A percentile compares a stretch with the other conserved stretches of the same genome.
Evolutionary conservation across 1,140 invertebrate genomes (phyloP).

Genomic region (Drosophila truncata): DNA sequence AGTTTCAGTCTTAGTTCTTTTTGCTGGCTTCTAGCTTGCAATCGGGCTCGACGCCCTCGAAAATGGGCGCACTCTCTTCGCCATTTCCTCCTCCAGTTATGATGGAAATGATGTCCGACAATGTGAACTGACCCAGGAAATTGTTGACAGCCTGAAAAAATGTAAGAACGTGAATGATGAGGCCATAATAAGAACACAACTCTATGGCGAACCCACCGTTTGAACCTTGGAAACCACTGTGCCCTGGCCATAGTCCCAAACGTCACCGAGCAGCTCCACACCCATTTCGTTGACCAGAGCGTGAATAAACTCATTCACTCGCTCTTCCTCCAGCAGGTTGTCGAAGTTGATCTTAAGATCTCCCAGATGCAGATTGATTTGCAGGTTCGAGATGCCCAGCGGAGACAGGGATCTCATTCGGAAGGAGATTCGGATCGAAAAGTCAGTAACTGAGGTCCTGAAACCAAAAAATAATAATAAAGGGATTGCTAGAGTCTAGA

Average conservation of each 20-base stretch:
- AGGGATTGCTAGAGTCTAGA: not conserved
- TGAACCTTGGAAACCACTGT: slow-evolving; percentile 44
- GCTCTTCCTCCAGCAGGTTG: slow-evolving; percentile 68
- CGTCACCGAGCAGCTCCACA: slow-evolving; percentile 68
- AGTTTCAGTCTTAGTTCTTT: slow-evolving; percentile 43
- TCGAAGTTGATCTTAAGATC: slow-evolving; percentile 69
- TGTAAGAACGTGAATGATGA: not conserved
- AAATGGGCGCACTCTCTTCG: slow-evolving; percentile 60
- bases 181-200: not conserved
- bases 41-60: slow-evolving; percentile 68
- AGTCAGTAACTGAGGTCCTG: slow-evolving; percentile 50
- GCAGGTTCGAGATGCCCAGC: slow-evolving; percentile 55
- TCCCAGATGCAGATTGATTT: slow-evolving; percentile 59
- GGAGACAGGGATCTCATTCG: slow-evolving; percentile 36
- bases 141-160: slow-evolving; percentile 60
- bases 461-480: not conserved
- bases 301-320: slow-evolving; percentile 70
- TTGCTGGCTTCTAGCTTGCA: slow-evolving; percentile 44
- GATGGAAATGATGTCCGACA: slow-evolving; percentile 57
- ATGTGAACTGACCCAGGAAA: slow-evolving; percentile 48
- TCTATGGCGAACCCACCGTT: slow-evolving; percentile 38
- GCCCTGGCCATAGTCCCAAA: slow-evolving; percentile 64
- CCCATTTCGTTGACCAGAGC: slow-evolving; percentile 72
- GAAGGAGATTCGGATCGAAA: slow-evolving; percentile 56
- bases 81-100: slow-evolving; percentile 57